Conservation (phyloP, 2,888 invertebrate genomes). For the Apamea sordens region DNA sequence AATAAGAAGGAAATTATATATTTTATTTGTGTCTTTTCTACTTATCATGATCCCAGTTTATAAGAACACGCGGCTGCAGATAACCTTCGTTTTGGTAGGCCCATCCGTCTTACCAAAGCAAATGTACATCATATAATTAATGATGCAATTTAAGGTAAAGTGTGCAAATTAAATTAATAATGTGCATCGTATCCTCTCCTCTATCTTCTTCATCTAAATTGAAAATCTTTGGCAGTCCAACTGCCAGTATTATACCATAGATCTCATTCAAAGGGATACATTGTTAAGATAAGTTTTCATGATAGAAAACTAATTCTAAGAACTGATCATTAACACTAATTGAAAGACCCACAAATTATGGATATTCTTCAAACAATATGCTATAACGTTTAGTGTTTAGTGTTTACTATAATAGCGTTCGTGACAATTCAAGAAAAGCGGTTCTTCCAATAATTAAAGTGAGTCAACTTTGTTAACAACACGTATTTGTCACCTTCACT, state of each 20-base stretch:
- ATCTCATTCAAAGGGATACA: not conserved
- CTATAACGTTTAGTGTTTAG: not conserved
- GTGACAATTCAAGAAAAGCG: slow-evolving; percentile 18
- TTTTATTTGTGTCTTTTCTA: not conserved
- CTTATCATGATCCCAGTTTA: not conserved
- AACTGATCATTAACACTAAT: not conserved
- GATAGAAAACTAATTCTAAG: not conserved
- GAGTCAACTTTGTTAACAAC: slow-evolving; percentile 8
- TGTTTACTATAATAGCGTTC: slow-evolving; percentile 24
- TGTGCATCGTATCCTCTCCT: not conserved
- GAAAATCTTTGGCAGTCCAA: not conserved
- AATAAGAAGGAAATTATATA: not conserved
- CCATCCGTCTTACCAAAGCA: not conserved
- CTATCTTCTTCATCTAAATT: not conserved
- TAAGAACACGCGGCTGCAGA: not conserved
- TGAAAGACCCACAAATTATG: slow-evolving; percentile 7
- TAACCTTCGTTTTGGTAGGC: not conserved
- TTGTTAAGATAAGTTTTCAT: not conserved
- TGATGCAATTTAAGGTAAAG: not conserved
- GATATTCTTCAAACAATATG: not conserved
- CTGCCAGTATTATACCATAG: not conserved
- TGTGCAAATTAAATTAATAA: not conserved
- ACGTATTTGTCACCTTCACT: slow-evolving; percentile 3
- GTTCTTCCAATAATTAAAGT: slow-evolving; percentile 22
- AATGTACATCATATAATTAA: not conserved